These are phyloP conservation scores for Scomber scombrus DNA, from an alignment of 2,113 vertebrate species.

Conservation along the genomic window DNA sequence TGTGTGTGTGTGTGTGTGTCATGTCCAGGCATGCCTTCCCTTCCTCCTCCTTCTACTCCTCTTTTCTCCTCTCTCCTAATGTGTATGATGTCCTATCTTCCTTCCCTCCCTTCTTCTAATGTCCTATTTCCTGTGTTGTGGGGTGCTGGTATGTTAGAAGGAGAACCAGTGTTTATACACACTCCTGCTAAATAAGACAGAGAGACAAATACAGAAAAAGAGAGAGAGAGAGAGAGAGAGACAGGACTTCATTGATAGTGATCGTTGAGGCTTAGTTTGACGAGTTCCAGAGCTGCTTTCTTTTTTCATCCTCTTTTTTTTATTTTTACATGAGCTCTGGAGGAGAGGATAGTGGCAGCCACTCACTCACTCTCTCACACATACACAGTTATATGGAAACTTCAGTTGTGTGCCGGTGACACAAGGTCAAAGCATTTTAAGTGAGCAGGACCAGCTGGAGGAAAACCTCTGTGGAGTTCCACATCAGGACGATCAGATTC, in stretches of 20 bases:
- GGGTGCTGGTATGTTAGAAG: conserved; percentile 60
- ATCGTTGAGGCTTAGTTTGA: conserved; percentile 49
- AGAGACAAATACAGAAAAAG: background rate
- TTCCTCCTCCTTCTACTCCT: conserved; percentile 39
- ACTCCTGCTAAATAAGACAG: conserved; percentile 34
- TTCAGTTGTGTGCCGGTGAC: conserved; percentile 30
- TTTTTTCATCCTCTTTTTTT: conserved; percentile 33
- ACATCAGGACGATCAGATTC: conserved; percentile 15
- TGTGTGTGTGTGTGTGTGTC: conserved; percentile 36
- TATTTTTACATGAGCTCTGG: background rate
- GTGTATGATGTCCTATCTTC: conserved; percentile 32
- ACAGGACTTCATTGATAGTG: conserved; percentile 35
- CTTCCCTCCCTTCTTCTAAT: conserved; percentile 49
- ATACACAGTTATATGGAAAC: conserved; percentile 26
- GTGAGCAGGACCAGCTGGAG: conserved; percentile 40
- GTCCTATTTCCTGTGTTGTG: conserved; percentile 63
- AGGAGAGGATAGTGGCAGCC: conserved; percentile 43
- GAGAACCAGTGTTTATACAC: conserved; percentile 69
- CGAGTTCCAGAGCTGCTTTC: conserved; percentile 59
- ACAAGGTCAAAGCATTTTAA: conserved; percentile 46
- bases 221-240: conserved; percentile 12
- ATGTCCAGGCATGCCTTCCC: conserved; percentile 68
- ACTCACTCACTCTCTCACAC: conserved; percentile 13
- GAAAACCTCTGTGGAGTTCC: conserved; percentile 34
- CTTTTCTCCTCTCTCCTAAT: conserved; percentile 40